phyloP scores from a whole-genome alignment of 2,113 vertebrate genomes.

The Colius striatus region DNA sequence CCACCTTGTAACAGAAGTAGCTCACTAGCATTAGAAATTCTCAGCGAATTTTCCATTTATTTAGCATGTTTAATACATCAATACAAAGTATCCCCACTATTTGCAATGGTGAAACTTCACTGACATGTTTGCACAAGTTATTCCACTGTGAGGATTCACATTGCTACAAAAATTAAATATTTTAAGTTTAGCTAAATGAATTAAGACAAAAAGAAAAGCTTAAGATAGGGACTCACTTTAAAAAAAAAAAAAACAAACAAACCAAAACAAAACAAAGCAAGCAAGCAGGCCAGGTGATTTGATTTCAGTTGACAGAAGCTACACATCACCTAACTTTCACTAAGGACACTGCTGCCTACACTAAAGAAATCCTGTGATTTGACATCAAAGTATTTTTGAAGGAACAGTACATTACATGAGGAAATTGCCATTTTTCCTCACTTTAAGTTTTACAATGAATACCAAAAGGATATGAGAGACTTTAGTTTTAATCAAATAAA shows the following conservation, averaged over 20 bases:
- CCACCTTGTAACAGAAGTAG: neutral
- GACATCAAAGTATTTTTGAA: neutral
- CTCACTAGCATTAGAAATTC: neutral
- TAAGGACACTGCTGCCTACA: neutral
- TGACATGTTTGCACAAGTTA: neutral
- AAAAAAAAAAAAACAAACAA: neutral
- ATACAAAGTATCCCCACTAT: neutral
- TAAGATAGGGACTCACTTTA: neutral
- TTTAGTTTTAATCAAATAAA: neutral
- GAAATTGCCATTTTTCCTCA: neutral
- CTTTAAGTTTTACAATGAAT: neutral
- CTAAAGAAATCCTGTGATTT: neutral
- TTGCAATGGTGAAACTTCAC: neutral
- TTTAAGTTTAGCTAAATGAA: neutral
- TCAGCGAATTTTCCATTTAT: neutral
- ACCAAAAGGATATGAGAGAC: neutral
- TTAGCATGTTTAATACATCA: neutral
- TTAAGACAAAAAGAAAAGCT: neutral
- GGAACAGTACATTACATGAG: neutral
- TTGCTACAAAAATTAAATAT: neutral
- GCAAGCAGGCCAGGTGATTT: neutral
- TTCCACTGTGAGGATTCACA: neutral
- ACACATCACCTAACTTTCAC: neutral
- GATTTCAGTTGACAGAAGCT: neutral
- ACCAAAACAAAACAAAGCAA: neutral